These are phyloP conservation scores for rat (Rattus norvegicus) DNA, from an alignment of 2,113 vertebrate species.

Conservation along the genomic window GRCr8 NC_086028.1:87679001-87679500, in stretches of 20 bases:
- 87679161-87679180: constrained; percentile 52
- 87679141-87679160: constrained; percentile 38
- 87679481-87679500: constrained; percentile 72
- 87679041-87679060: not conserved
- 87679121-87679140: not conserved
- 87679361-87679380: constrained; percentile 63
- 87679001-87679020: not conserved
- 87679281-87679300: not conserved
- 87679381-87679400: constrained; percentile 24
- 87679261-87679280: not conserved
- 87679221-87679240: constrained; percentile 26
- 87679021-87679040: not conserved
- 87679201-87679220: not conserved
- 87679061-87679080: not conserved
- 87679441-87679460: constrained; percentile 71
- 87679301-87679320: not conserved
- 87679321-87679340: constrained; percentile 28
- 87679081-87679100: not conserved
- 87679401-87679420: constrained; percentile 45
- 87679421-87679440: constrained; percentile 63
- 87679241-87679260: not conserved
- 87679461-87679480: constrained; percentile 79
- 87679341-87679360: not conserved
- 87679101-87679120: not conserved
- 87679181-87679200: constrained; percentile 24